phyloP scores from a whole-genome alignment of 2,888 invertebrate genomes.

The Mythimna vitellina region DNA sequence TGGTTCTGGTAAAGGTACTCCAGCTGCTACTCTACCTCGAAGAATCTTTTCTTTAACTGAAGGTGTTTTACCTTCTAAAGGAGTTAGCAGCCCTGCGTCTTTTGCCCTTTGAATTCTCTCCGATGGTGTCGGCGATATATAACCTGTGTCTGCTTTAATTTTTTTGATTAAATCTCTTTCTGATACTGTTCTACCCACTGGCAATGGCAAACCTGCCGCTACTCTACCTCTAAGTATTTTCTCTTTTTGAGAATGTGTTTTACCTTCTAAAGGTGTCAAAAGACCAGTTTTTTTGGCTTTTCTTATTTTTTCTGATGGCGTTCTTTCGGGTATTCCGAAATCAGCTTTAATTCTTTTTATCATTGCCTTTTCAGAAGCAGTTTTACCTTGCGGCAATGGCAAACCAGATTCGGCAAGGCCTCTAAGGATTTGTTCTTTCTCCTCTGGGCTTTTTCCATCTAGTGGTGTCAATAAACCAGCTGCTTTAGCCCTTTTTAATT shows the following conservation, averaged over 20 bases:
- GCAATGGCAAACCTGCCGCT: conserved; percentile 55
- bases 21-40: conserved; percentile 42
- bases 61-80: conserved; percentile 63
- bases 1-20: conserved; percentile 57
- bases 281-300: conserved; percentile 38
- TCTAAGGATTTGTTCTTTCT: conserved; percentile 39
- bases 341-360: conserved; percentile 25
- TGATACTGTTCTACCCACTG: conserved; percentile 61
- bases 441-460: conserved; percentile 47
- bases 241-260: conserved; percentile 66
- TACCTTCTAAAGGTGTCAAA: conserved; percentile 48
- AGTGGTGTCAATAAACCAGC: conserved; percentile 64
- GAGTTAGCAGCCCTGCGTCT: conserved; percentile 60
- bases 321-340: conserved; percentile 15
- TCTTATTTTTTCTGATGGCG: conserved; percentile 38
- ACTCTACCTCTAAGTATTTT: conserved; percentile 65
- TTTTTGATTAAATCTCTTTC: conserved; percentile 56
- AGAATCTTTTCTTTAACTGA: conserved; percentile 64
- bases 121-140: conserved; percentile 63
- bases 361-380: conserved; percentile 47
- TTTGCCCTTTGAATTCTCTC: conserved; percentile 60
- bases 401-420: conserved; percentile 41
- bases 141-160: conserved; percentile 60
- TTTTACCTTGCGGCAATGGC: conserved; percentile 44
- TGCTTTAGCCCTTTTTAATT: conserved; percentile 57